Base-by-base conservation (phyloP, 2,797 vertebrate genomes). In the Lepus oiostolus region DNA sequence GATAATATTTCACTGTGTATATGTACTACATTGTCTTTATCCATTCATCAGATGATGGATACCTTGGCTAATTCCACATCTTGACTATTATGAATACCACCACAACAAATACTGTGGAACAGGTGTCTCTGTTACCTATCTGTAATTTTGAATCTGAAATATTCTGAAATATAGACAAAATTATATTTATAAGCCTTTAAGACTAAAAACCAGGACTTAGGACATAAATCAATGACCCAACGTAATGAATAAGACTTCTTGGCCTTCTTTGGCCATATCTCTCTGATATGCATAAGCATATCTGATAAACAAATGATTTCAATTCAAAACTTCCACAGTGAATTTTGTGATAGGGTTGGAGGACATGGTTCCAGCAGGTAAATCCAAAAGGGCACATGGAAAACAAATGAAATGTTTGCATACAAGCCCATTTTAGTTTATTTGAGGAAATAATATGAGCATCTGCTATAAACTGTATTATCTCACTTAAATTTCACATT, bases 141-240 rank as follows among this genome's bases (percentile, higher is more conserved):
- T 54, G 19, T 90, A 63, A 80, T 63, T 30, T 74, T 90, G 68
- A 90, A 82, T 35, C 22, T 42, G 50, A 82, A 80, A 72, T 52
- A 74, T 38, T 10, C 68, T 82, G 47, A 54, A 58, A 60, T 74
- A 84, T 19, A 54, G n/a, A 22, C 47, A 65, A 52, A 19, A 75
- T n/a, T 74, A 58, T 42, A 54, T 67, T 91, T 38, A 58, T 4
- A 38, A 38, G 16, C 17, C 12, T 63, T 83, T 82, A 83, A 50
- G 14, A 76, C 74, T 76, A 21, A 76, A n/a, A 47, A 30, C 9
- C 47, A 52, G 28, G 62, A 32, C 42, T n/a, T 65, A 30, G 32
- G 65, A 75, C 42, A 62, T 35, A 54, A 83, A 26, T 91, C 68
- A 30, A 75, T 62, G 65, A 19, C 47, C 35, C 24, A 50, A 83